phyloP scores from a whole-genome alignment of 2,888 invertebrate species.

The Eugnorisma glareosa region DNA sequence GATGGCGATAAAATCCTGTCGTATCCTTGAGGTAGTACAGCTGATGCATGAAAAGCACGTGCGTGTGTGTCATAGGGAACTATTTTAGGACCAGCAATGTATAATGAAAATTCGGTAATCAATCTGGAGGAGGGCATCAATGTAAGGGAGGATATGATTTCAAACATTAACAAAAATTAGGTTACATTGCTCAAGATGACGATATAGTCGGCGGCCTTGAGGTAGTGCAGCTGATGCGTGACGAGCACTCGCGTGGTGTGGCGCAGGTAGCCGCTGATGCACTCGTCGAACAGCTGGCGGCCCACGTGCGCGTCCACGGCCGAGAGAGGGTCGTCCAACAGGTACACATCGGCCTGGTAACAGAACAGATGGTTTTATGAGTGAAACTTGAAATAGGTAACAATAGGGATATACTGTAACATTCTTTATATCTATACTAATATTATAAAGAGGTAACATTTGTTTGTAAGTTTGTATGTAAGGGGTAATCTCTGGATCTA shows the following conservation, averaged over 20 bases:
- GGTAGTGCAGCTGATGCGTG: constrained; percentile 96
- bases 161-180: constrained; percentile 6
- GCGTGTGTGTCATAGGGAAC: constrained; percentile 6
- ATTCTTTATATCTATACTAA: too few relatives aligned
- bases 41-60: neutral
- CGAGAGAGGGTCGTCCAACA: constrained; percentile 95
- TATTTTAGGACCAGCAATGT: neutral
- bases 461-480: too few relatives aligned
- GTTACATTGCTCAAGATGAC: constrained; percentile 89
- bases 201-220: constrained; percentile 89
- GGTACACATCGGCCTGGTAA: constrained; percentile 93
- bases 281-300: constrained; percentile 94
- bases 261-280: constrained; percentile 92
- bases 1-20: too few relatives aligned
- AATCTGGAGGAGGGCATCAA: neutral
- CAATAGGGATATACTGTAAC: neutral
- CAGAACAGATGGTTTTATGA: constrained; percentile 5
- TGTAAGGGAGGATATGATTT: too few relatives aligned
- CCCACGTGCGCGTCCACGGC: constrained; percentile 95
- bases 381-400: neutral
- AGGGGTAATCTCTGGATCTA: too few relatives aligned
- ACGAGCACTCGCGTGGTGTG: constrained; percentile 94
- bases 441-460: too few relatives aligned
- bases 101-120: neutral
- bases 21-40: too few relatives aligned